Conservation (phyloP, 2,888 invertebrate genomes). For the Gymnocheta viridis region DNA sequence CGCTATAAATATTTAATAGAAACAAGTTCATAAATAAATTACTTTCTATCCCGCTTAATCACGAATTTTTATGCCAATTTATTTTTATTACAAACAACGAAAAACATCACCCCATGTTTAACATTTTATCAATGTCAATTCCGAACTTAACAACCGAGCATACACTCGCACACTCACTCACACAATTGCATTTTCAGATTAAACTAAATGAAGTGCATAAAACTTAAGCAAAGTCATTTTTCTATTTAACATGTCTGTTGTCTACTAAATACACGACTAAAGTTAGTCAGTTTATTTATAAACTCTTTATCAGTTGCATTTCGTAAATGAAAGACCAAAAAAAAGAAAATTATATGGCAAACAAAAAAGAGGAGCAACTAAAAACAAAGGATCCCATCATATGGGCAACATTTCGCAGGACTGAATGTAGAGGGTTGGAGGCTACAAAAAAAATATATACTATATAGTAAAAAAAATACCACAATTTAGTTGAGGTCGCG, state of each 20-base stretch:
- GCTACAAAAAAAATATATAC: background rate
- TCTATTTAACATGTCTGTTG: conserved; percentile 55
- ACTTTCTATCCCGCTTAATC: background rate
- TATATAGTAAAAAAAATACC: conserved; percentile 45
- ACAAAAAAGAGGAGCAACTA: background rate
- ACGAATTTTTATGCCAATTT: background rate
- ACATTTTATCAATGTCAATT: conserved; percentile 52
- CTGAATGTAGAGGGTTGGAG: background rate
- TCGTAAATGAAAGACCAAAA: conserved; percentile 1
- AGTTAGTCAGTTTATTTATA: conserved; percentile 59
- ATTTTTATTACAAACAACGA: background rate
- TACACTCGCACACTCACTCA: background rate
- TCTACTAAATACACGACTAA: conserved; percentile 4
- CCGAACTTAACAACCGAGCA: background rate
- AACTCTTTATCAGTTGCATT: conserved; percentile 52
- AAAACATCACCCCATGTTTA: background rate
- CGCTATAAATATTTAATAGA: background rate
- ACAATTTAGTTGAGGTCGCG: conserved; percentile 69
- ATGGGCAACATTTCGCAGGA: conserved; percentile 6
- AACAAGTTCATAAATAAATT: background rate
- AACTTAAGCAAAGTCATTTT: conserved; percentile 59
- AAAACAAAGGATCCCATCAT: conserved; percentile 21
- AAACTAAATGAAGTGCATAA: conserved; percentile 66
- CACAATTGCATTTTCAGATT: conserved; percentile 21
- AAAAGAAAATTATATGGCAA: background rate